Percentiles rank a stretch among this genome's conserved stretches.
Evolutionary conservation across 2,797 vertebrate species (phyloP).

Genomic region (Pantherophis alleghaniensis): DNA sequence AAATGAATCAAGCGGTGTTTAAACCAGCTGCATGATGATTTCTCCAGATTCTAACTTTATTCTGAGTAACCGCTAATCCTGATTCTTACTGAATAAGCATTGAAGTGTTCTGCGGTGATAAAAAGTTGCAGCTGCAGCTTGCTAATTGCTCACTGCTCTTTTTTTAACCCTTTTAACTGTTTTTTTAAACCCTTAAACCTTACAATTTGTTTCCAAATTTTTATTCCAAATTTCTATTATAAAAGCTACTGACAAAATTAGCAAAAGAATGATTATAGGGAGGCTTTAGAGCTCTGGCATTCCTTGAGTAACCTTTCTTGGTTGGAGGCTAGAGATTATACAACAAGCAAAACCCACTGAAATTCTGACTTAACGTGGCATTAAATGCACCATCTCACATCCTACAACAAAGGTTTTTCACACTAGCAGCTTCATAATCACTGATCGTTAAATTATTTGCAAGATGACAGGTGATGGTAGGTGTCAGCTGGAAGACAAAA

Average conservation of each 20-base stretch:
- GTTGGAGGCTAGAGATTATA: constrained; percentile 39
- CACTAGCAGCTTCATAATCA: constrained; percentile 69
- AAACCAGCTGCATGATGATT: constrained; percentile 47
- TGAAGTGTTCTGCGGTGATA: constrained; percentile 22
- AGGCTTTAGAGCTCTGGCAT: constrained; percentile 65
- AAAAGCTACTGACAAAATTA: constrained; percentile 13
- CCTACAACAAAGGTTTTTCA: constrained; percentile 69
- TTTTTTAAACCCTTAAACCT: background rate
- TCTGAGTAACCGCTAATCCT: constrained; percentile 55
- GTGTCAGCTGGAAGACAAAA: constrained; percentile 88
- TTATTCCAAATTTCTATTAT: background rate
- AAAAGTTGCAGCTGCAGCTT: background rate
- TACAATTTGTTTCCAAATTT: background rate
- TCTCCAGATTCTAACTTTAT: constrained; percentile 46
- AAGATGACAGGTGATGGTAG: constrained; percentile 89
- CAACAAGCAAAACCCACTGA: constrained; percentile 66
- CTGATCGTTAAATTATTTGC: constrained; percentile 78
- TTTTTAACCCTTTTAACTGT: background rate
- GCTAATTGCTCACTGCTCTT: constrained; percentile 1
- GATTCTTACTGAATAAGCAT: constrained; percentile 52
- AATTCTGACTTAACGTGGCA: constrained; percentile 58
- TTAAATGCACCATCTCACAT: constrained; percentile 68
- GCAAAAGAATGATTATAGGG: constrained; percentile 61
- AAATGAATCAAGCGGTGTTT: constrained; percentile 15
- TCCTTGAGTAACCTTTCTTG: constrained; percentile 59